A percentile compares a stretch with the other conserved stretches of the same genome.
Conservation (phyloP, 2,888 invertebrate species). For the Pseudanteris insignis region DNA sequence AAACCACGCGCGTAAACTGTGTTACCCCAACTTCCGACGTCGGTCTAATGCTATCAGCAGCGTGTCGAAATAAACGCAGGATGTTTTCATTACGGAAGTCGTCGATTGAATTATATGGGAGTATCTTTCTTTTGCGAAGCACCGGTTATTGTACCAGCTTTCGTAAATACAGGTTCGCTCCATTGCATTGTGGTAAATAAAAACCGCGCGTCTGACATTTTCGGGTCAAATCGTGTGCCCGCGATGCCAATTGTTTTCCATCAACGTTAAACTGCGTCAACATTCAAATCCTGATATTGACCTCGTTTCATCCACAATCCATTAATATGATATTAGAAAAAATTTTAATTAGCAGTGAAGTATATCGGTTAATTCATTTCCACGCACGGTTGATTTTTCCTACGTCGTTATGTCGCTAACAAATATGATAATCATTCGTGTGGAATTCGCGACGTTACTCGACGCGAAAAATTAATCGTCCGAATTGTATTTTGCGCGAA, state of each 20-base stretch:
- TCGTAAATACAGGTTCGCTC: slow-evolving; percentile 25
- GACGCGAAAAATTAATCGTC: no score
- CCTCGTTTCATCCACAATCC: no score
- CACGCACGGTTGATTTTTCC: no score
- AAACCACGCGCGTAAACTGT: slow-evolving; percentile 18
- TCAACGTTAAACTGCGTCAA: no score
- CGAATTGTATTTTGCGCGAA: no score
- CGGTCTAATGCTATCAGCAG: slow-evolving; percentile 20
- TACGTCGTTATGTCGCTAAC: no score
- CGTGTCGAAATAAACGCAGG: slow-evolving; percentile 40
- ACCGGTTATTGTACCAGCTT: slow-evolving; percentile 18
- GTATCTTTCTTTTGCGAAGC: slow-evolving; percentile 21
- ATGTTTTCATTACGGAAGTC: slow-evolving; percentile 41
- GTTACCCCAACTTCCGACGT: slow-evolving; percentile 22
- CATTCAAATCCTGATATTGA: no score
- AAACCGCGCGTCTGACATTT: slow-evolving; percentile 24
- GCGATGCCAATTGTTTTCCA: slow-evolving; percentile 4
- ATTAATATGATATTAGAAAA: no score
- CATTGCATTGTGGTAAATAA: slow-evolving; percentile 11
- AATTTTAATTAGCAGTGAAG: no score
- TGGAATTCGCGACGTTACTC: no score
- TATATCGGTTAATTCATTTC: no score
- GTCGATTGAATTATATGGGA: slow-evolving; percentile 42
- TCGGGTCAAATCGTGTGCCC: slow-evolving; percentile 17
- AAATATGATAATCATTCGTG: no score